phyloP scores from a whole-genome alignment of 2,888 invertebrate species.

The Diarsia brunnea region DNA sequence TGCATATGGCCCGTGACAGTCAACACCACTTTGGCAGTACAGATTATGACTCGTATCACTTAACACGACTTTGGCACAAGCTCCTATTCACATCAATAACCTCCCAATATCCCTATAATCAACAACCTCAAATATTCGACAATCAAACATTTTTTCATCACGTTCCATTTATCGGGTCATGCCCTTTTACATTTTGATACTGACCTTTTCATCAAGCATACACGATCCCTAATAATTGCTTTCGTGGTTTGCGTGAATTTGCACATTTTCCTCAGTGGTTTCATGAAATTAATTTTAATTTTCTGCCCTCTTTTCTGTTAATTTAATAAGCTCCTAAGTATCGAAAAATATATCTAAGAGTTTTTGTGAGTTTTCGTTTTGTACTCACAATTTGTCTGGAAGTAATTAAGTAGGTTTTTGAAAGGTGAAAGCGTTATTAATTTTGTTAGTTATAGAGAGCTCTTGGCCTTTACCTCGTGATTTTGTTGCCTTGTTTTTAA shows the following conservation, averaged over 20 bases:
- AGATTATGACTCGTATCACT: not conserved
- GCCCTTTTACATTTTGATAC: constrained; percentile 20
- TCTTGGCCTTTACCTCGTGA: not conserved
- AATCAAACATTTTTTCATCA: constrained; percentile 2
- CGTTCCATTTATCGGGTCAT: constrained; percentile 14
- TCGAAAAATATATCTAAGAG: not conserved
- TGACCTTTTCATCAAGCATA: constrained; percentile 44
- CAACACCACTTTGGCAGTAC: not conserved
- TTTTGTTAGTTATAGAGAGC: constrained; percentile 2
- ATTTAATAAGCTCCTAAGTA: constrained; percentile 28
- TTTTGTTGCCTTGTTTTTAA: constrained; percentile 18
- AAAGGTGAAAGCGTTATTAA: constrained; percentile 15
- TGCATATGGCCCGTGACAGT: not conserved
- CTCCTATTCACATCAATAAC: not conserved
- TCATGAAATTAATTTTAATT: constrained; percentile 24
- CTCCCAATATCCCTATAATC: not conserved
- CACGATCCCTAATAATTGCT: constrained; percentile 50
- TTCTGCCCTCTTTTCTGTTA: not conserved
- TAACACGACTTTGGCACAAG: not conserved
- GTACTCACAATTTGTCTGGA: not conserved
- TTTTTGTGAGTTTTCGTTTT: constrained; percentile 4
- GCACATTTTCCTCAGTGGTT: constrained; percentile 14
- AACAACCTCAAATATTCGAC: not conserved
- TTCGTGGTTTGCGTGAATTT: constrained; percentile 35
- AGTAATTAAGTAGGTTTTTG: constrained; percentile 12